Percentiles rank a stretch among this genome's conserved stretches.
phyloP scores from a whole-genome alignment of 2,113 vertebrate genomes.

The Oxyura jamaicensis region DNA sequence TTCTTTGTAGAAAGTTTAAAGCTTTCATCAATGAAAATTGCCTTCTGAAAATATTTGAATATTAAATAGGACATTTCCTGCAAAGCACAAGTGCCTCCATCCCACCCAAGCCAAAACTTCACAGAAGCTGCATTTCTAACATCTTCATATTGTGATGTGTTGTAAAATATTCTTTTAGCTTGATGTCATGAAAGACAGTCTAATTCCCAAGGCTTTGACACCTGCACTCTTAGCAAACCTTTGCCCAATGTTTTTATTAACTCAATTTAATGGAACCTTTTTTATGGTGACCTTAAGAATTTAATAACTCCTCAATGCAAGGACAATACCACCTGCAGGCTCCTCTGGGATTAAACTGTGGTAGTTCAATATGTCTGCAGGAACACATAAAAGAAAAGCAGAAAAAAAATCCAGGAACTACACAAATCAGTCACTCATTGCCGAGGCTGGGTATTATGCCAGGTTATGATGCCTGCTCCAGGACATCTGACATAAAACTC shows the following conservation, averaged over 20 bases:
- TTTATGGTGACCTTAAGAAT: slow-evolving; percentile 86
- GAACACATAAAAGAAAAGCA: slow-evolving; percentile 68
- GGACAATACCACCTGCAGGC: slow-evolving; percentile 83
- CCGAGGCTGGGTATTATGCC: neutral
- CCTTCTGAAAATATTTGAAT: neutral
- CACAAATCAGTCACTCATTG: slow-evolving; percentile 63
- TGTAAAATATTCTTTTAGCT: slow-evolving; percentile 74
- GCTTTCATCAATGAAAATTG: neutral
- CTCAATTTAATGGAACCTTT: slow-evolving; percentile 84
- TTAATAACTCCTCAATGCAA: slow-evolving; percentile 85
- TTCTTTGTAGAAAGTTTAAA: neutral
- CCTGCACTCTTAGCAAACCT: slow-evolving; percentile 78
- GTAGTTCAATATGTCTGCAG: slow-evolving; percentile 78
- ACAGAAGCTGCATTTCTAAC: slow-evolving; percentile 12
- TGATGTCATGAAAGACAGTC: slow-evolving; percentile 65
- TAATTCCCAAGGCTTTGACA: slow-evolving; percentile 77
- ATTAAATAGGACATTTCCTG: neutral
- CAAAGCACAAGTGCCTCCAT: neutral
- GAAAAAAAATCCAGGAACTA: neutral
- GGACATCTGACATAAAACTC: slow-evolving; percentile 25
- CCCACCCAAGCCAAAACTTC: neutral
- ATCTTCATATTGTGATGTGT: slow-evolving; percentile 3
- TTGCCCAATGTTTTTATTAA: slow-evolving; percentile 87
- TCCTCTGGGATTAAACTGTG: slow-evolving; percentile 76
- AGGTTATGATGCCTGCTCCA: neutral